Evolutionary conservation across 1,140 invertebrate species (phyloP), one percentile per base, ranked within the genome.

Genomic region (Trichomalopsis sarcophagae): DNA sequence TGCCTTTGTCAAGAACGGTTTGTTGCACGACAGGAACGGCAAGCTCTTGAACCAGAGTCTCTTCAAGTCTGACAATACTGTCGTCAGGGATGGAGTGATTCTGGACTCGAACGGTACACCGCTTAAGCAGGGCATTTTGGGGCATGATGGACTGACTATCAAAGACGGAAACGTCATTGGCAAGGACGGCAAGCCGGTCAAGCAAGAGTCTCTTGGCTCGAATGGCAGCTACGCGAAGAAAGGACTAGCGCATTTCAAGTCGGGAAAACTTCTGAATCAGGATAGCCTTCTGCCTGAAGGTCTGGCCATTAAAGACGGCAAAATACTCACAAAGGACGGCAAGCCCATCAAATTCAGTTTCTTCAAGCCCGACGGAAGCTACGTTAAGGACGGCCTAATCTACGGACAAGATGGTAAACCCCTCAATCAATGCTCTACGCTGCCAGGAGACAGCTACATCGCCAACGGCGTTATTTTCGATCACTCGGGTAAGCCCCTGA

Each of bases 281-380:
- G 91, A 93, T 69, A 92, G 92, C 0, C 86, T 93, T 0, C 66
- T 93, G 11, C 90, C 92, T 0, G 92, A 93, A 87, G 91, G 92
- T 21, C 87, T 90, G 7, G 86, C 89, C 6, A 92, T 93, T 2
- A 90, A 89, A 82, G 91, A 93, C 0, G 92, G 92, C n/a, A 91
- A 90, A 17, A 86, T 93, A 5, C 88, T 89, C 27, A 89, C 86
- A 21, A 91, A 88, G 78, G 92, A 93, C 50, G 90, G 91, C 0
- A 93, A 93, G 71, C 87, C 87, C 1, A 84, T 93, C 33, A 93
- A 93, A 69, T 89, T 88, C 0, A 87, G 89, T 9, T 91, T 92
- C 85, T 93, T 92, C 81, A 92, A 90, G 84, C 89, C 90, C 5
- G 92, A 93, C 10, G 92, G 92, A 7, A 92, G 92, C 77, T 92